Evolutionary conservation across 2,888 invertebrate species (phyloP).

Genomic region (Eristalis pertinax): DNA sequence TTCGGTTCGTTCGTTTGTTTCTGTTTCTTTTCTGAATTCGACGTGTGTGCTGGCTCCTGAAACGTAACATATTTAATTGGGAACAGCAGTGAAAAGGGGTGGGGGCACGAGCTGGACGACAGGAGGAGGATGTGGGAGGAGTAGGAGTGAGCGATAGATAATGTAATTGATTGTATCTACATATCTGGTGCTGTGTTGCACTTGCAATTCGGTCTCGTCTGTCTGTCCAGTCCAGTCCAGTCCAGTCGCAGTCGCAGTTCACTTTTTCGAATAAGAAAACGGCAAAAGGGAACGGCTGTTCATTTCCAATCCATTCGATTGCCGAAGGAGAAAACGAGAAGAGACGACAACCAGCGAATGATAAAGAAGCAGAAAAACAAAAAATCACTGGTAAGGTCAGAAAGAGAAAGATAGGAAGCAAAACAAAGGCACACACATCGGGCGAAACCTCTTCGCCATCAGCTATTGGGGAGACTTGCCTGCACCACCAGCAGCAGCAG

Average conservation of each 20-base stretch:
- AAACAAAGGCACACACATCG: constrained; percentile 25
- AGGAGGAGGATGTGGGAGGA: no score
- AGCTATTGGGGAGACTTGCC: not conserved
- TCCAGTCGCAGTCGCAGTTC: no score
- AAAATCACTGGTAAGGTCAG: not conserved
- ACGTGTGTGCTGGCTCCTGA: not conserved
- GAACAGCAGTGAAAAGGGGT: not conserved
- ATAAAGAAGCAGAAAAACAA: no score
- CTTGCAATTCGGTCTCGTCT: not conserved
- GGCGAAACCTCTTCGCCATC: not conserved
- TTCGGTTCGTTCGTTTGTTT: no score
- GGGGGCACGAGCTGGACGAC: no score
- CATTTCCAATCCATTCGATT: constrained; percentile 32
- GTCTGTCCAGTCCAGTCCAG: no score
- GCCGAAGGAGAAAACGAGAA: constrained; percentile 4
- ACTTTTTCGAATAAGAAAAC: not conserved
- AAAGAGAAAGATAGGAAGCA: constrained; percentile 9
- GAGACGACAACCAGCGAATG: not conserved
- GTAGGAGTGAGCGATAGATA: not conserved
- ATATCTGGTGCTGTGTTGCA: not conserved
- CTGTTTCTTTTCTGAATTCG: not conserved
- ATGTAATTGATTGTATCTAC: constrained; percentile 28
- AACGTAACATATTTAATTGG: constrained; percentile 8
- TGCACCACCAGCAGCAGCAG: not conserved
- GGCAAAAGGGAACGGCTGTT: no score